Conservation (phyloP, 2,113 vertebrate genomes). For the Nothocercus nigrocapillus region DNA sequence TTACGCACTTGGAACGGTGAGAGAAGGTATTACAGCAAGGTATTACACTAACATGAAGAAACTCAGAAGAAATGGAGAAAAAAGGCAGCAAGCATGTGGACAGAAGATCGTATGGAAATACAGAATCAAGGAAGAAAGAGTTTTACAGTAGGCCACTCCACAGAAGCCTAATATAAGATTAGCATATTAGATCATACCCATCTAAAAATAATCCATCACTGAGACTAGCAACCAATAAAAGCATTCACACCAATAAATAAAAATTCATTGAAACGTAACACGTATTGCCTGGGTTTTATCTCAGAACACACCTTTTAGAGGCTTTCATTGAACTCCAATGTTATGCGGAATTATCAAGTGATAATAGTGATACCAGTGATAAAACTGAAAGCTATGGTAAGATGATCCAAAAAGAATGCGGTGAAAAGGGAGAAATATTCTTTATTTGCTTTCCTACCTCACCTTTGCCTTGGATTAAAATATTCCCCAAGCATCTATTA, state of each 20-base stretch:
- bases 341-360: background rate
- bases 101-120: background rate
- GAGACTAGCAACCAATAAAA: background rate
- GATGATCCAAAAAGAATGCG: background rate
- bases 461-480: background rate
- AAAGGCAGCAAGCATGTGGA: background rate
- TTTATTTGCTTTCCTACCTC: background rate
- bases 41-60: background rate
- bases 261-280: background rate
- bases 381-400: background rate
- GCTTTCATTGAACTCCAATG: background rate
- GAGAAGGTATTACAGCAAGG: background rate
- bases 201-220: background rate
- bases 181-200: background rate
- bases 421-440: background rate
- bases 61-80: background rate
- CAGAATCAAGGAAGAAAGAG: background rate
- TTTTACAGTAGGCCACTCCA: background rate
- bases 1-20: background rate
- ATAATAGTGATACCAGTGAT: background rate
- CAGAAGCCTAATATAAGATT: background rate
- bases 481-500: rapidly evolving
- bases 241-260: background rate
- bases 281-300: background rate
- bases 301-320: background rate